Evolutionary conservation across 2,797 vertebrate species (phyloP), one percentile per base, ranked within the genome.

Genomic region (Sibirionetta formosa): DNA sequence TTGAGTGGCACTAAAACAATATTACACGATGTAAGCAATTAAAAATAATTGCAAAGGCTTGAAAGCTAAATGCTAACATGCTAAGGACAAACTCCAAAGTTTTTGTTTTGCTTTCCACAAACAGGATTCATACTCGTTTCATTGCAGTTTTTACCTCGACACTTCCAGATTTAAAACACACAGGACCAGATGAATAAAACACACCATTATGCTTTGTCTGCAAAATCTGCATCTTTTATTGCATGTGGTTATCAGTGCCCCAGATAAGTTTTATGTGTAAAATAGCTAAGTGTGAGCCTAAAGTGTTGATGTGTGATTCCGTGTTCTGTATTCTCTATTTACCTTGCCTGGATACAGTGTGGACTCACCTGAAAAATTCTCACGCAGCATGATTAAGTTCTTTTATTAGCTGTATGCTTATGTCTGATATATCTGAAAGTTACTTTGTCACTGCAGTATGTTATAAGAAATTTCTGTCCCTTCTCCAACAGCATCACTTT

Each of bases 401-500:
- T 72, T 66, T 65, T 56, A 35, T 1, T 2, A 51, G 9, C 5
- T 12, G 3, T 44, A 51, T 76, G 60, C 26, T 36, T 94, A 66
- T 50, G 86, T 96, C 65, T 72, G 80, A 72, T 35, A 54, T 19
- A 64, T 76, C 29, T 73, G 92, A 82, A 81, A 66, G 75, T 88
- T 31, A 10, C 58, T 86, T 79, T 20, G 7, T 88, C 71, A 77
- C 44, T 82, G 77, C 58, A 88, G 8, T 69, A 29, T 75, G 3
- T 70, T 77, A 31, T 0, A 2, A 65, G 33, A 54, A 54, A 20
- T 7, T 85, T 86, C 81, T 83, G 40, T 35, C 78, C 70, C 57
- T 93, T 95, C 46, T 95, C 35, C 58, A 94, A 64, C 63, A 86
- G 50, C 79, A 92, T 89, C 44, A 2, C 1, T 80, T 90, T 93